Conservation (phyloP, 92 coral and sea anemone genomes). For the Phenganax marumi region DNA sequence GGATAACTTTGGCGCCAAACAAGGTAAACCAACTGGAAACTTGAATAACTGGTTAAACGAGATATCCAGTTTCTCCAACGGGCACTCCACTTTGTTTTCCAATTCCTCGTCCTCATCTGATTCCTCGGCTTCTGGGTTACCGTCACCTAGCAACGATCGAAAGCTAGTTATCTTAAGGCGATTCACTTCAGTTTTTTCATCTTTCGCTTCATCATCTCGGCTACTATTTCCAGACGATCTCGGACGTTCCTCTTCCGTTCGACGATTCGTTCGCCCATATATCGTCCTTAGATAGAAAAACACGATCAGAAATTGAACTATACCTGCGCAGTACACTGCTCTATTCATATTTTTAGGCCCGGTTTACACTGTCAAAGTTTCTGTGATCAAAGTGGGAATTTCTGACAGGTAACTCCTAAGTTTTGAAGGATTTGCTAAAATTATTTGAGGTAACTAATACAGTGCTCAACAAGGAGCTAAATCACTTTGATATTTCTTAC, state of each 20-base stretch:
- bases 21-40: constrained; percentile 78
- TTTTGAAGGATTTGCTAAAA: too few relatives aligned
- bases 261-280: constrained; percentile 26
- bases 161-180: constrained; percentile 80
- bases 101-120: constrained; percentile 94
- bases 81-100: constrained; percentile 65
- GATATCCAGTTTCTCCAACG: constrained; percentile 81
- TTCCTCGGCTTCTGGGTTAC: constrained; percentile 80
- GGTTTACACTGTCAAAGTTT: too few relatives aligned
- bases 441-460: too few relatives aligned
- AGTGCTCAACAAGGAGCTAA: too few relatives aligned
- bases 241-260: constrained; percentile 16
- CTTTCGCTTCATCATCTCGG: constrained; percentile 26
- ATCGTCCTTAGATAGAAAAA: neutral
- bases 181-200: constrained; percentile 47
- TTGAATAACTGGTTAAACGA: constrained; percentile 65
- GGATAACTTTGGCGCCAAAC: constrained; percentile 80
- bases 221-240: constrained; percentile 31
- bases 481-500: too few relatives aligned
- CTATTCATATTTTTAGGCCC: too few relatives aligned
- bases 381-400: too few relatives aligned
- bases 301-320: neutral
- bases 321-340: too few relatives aligned
- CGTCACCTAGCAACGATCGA: constrained; percentile 79
- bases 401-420: too few relatives aligned